These are phyloP conservation scores for Trichomycterus rosablanca DNA, from an alignment of 2,113 vertebrate genomes.

Conservation along the genomic window DNA sequence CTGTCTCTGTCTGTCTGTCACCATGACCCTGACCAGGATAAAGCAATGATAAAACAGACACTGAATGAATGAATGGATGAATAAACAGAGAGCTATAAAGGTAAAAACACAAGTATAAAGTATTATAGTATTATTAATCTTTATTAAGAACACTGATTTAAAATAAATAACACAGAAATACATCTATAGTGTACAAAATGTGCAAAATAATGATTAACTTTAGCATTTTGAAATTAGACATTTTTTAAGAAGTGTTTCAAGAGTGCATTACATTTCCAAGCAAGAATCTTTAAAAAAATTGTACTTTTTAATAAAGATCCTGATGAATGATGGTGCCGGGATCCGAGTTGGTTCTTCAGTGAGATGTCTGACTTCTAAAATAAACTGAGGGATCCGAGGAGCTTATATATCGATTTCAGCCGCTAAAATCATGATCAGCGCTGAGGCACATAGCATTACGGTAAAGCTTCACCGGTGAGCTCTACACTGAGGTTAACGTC, in stretches of 20 bases:
- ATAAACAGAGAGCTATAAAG: no score
- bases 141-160: conserved; percentile 44
- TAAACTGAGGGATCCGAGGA: background rate
- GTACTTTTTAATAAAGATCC: no score
- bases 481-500: conserved; percentile 70
- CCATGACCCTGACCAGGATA: no score
- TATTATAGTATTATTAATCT: no score
- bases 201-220: conserved; percentile 42
- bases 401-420: no score
- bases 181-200: conserved; percentile 51
- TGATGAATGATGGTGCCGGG: no score
- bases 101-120: no score
- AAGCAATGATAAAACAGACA: no score
- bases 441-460: conserved; percentile 35
- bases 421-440: background rate
- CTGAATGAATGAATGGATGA: no score
- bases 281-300: background rate
- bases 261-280: background rate
- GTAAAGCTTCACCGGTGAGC: conserved; percentile 77
- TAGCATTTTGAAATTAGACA: conserved; percentile 17
- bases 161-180: conserved; percentile 54
- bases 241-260: conserved; percentile 6
- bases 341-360: no score
- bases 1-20: no score
- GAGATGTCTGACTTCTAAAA: background rate